Evolutionary conservation across 2,113 vertebrate species (phyloP).

Genomic region (Nyctereutes procyonoides): DNA sequence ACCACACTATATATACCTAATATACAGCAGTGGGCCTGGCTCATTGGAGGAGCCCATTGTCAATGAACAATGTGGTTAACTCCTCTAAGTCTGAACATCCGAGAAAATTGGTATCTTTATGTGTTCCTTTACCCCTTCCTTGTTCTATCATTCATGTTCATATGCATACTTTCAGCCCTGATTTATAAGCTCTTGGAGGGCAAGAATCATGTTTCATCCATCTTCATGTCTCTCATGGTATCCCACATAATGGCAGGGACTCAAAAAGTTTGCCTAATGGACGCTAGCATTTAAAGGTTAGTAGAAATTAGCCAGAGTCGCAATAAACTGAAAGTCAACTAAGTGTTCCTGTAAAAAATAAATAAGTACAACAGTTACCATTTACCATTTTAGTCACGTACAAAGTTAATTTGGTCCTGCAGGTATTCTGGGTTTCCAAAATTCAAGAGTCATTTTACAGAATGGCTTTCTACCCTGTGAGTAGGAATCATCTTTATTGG

Average conservation of each 20-base stretch:
- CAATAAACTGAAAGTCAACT: background rate
- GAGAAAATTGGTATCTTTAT: background rate
- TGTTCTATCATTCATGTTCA: background rate
- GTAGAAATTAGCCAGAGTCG: slow-evolving; percentile 26
- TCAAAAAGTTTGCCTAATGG: background rate
- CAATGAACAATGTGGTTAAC: background rate
- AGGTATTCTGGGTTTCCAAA: background rate
- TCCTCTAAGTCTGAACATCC: background rate
- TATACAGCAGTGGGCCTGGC: rapidly evolving
- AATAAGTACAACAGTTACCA: background rate
- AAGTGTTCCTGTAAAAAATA: background rate
- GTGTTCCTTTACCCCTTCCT: background rate
- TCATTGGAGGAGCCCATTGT: background rate
- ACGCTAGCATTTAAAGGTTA: background rate
- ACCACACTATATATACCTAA: background rate
- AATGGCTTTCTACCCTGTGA: background rate
- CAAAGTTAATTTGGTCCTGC: background rate
- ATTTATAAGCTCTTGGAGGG: background rate
- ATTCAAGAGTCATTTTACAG: slow-evolving; percentile 41
- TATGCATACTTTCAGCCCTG: background rate
- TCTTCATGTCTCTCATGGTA: background rate
- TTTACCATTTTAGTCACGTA: background rate
- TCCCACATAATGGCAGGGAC: background rate
- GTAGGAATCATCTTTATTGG: background rate
- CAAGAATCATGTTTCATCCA: background rate